phyloP scores from a whole-genome alignment of 2,113 vertebrate species.

The Lampris incognitus region DNA sequence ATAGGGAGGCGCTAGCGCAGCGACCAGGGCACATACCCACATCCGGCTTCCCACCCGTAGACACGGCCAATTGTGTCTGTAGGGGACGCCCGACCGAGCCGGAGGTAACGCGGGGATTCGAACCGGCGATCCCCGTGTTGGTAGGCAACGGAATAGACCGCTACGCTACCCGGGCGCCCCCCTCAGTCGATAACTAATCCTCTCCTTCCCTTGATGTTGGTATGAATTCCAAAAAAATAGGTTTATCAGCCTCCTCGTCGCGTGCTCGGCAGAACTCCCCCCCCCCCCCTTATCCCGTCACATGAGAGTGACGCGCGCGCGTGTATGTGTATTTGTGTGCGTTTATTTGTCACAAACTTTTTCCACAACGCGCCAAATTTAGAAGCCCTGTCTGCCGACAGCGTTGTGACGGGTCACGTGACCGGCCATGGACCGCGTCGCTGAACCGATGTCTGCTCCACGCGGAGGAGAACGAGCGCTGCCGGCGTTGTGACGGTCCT shows the following conservation, averaged over 20 bases:
- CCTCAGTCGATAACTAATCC: slow-evolving; percentile 72
- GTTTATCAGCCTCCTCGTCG: slow-evolving; percentile 55
- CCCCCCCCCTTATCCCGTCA: background rate
- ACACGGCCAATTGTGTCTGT: no score
- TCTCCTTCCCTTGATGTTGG: slow-evolving; percentile 61
- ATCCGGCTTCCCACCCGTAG: no score
- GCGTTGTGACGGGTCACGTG: background rate
- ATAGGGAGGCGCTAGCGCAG: no score
- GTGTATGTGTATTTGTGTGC: slow-evolving; percentile 31
- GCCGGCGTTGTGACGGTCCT: no score
- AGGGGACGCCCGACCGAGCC: no score
- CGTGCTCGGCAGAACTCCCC: slow-evolving; percentile 56
- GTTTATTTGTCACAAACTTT: background rate
- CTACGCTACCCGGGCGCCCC: no score
- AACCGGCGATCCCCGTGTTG: no score
- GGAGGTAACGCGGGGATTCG: no score
- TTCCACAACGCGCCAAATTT: background rate
- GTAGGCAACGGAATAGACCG: no score
- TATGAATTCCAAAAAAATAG: slow-evolving; percentile 62
- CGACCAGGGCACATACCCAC: no score
- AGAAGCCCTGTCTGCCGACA: background rate
- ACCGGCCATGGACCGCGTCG: background rate
- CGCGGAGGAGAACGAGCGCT: no score
- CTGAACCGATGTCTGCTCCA: background rate
- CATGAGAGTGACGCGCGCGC: slow-evolving; percentile 24